Evolutionary conservation across 2,113 vertebrate species (phyloP).

Genomic region (Donacobius atricapilla): DNA sequence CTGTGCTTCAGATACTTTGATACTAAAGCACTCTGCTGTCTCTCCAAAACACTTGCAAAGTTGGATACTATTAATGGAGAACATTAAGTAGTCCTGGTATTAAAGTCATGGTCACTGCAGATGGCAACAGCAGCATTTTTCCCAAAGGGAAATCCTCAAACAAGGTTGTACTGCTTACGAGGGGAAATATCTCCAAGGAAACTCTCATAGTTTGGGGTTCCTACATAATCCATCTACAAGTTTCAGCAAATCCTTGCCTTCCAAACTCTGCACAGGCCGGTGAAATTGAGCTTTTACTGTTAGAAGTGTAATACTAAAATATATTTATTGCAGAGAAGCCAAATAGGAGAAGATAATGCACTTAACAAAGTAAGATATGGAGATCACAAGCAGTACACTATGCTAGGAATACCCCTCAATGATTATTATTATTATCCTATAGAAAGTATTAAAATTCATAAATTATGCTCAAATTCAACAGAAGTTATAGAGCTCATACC

Average conservation of each 20-base stretch:
- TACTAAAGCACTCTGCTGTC: background rate
- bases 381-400: background rate
- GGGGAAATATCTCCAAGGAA: background rate
- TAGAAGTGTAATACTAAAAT: background rate
- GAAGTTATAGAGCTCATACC: background rate
- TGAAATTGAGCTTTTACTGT: background rate
- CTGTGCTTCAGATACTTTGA: background rate
- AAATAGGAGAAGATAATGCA: background rate
- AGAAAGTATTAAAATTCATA: background rate
- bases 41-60: background rate
- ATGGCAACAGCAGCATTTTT: background rate
- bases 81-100: background rate
- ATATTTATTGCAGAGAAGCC: background rate
- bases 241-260: background rate
- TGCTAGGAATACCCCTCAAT: background rate
- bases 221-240: background rate
- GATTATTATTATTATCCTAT: background rate
- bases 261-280: background rate
- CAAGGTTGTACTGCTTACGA: background rate
- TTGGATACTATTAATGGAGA: background rate
- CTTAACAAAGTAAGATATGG: background rate
- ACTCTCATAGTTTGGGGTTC: background rate
- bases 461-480: background rate
- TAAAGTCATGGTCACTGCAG: background rate
- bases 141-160: background rate